Evolutionary conservation across 2,797 vertebrate genomes (phyloP), one percentile per base, ranked within the genome.

Genomic region (Euphonia xanthogaster): DNA sequence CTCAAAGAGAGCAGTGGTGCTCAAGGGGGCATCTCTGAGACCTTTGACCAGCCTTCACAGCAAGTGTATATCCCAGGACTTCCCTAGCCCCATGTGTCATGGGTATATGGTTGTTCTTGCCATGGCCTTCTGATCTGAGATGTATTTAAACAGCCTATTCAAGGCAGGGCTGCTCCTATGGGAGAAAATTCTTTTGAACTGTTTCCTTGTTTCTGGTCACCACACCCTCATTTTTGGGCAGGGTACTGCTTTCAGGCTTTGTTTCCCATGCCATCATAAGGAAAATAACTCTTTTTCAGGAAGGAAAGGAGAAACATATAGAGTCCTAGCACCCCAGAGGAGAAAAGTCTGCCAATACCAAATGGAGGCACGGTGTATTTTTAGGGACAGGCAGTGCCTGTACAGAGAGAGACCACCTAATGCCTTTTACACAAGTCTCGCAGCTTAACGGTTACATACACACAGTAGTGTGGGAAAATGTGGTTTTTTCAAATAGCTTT

Each of bases 31-130:
- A 8, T 45, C 28, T 65, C 28, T 14, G 40, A 45, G 16, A 44
- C 3, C 25, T 86, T 33, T 0, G 1, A 28, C 15, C n/a, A 65
- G 8, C 5, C 22, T 72, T 65, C 40, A 35, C 9, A 1, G 1
- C 35, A 50, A 22, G 12, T 1, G 0, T 48, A n/a, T 70, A 3
- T 17, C 10, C 37, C 31, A 70, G 35, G 40, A 4, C 28, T 82
- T 63, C 11, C 23, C 7, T 30, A 60, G 21, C 17, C 18, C 27
- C 12, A 20, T 14, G 7, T 22, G 28, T 45, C 40, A 37, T 27
- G 18, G 47, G 7, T 22, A 30, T 22, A 2, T 6, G 28, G 31
- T 73, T 66, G 45, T 27, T 9, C 24, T 61, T 72, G 28, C 30
- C 4, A 5, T 17, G 10, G 39, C 17, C 9, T 87, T 76, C 48